These are phyloP conservation scores for Neomorphus geoffroyi DNA, from an alignment of 2,797 vertebrate genomes.

Conservation along the genomic window DNA sequence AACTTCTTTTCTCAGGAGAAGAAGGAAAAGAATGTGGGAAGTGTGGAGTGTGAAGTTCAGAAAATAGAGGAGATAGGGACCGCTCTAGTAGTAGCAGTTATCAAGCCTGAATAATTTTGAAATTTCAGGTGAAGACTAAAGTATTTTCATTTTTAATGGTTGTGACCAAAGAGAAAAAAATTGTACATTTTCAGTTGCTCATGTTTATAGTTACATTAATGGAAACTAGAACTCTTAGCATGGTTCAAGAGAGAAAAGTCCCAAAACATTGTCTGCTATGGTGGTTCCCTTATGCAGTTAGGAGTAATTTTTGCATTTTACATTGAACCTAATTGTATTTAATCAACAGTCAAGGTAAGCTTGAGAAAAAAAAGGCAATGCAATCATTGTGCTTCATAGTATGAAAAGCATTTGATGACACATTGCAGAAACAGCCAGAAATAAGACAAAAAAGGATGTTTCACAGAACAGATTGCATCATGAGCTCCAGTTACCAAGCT, in stretches of 20 bases:
- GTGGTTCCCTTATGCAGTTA: background rate
- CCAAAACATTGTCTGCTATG: background rate
- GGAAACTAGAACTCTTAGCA: background rate
- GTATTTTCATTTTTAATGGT: background rate
- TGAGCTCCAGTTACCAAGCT: background rate
- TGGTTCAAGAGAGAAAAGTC: background rate
- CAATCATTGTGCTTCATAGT: background rate
- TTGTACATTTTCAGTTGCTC: background rate
- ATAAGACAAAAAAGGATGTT: constrained; percentile 33
- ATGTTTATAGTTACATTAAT: background rate
- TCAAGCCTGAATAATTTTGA: background rate
- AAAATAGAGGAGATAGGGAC: background rate
- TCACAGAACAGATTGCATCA: constrained; percentile 51
- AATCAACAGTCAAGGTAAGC: background rate
- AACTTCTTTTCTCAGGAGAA: background rate
- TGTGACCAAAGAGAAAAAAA: background rate
- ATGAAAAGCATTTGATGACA: constrained; percentile 38
- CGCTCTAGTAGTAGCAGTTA: background rate
- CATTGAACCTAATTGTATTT: background rate
- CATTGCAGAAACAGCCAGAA: constrained; percentile 35
- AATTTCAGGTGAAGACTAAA: background rate
- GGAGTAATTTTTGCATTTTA: background rate
- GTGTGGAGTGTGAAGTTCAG: background rate
- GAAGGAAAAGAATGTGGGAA: background rate
- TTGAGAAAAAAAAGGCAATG: background rate